Conservation (phyloP, 2,113 vertebrate species). For the Oreocharis arfaki region DNA sequence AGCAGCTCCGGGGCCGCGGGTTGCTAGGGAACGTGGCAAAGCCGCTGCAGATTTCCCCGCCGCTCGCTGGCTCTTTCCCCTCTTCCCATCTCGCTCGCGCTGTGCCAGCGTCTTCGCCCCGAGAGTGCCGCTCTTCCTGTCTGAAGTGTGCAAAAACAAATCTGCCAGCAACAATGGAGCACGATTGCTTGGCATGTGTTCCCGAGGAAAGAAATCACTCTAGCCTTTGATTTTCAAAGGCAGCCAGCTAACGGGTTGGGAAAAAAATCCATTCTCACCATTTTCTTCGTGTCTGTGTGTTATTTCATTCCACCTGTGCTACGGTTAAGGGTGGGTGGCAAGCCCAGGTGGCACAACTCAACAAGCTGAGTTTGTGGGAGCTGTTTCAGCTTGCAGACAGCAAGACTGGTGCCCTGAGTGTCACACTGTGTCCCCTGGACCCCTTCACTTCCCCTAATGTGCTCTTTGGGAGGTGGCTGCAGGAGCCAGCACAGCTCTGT, state of each 20-base stretch:
- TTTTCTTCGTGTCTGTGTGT: background rate
- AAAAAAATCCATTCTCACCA: background rate
- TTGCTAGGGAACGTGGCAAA: slow-evolving; percentile 51
- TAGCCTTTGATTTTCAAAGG: slow-evolving; percentile 18
- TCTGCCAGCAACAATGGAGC: slow-evolving; percentile 11
- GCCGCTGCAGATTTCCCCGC: background rate
- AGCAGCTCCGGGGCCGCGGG: background rate
- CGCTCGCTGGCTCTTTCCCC: background rate
- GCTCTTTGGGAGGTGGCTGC: background rate
- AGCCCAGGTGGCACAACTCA: background rate
- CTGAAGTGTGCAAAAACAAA: background rate
- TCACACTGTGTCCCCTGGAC: background rate
- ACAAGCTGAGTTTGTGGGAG: background rate
- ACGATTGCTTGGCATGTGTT: background rate
- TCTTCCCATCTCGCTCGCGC: background rate
- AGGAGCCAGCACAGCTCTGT: background rate
- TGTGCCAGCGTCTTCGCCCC: background rate
- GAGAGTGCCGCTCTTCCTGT: background rate
- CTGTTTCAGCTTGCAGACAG: fast-evolving
- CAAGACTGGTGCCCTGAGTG: background rate
- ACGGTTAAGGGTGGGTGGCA: background rate
- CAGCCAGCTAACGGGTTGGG: background rate
- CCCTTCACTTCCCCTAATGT: fast-evolving
- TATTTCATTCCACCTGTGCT: background rate
- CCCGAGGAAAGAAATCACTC: background rate